Evolutionary conservation across 2,113 vertebrate genomes (phyloP), one percentile per base, ranked within the genome.

Genomic region (Carassius carassius): DNA sequence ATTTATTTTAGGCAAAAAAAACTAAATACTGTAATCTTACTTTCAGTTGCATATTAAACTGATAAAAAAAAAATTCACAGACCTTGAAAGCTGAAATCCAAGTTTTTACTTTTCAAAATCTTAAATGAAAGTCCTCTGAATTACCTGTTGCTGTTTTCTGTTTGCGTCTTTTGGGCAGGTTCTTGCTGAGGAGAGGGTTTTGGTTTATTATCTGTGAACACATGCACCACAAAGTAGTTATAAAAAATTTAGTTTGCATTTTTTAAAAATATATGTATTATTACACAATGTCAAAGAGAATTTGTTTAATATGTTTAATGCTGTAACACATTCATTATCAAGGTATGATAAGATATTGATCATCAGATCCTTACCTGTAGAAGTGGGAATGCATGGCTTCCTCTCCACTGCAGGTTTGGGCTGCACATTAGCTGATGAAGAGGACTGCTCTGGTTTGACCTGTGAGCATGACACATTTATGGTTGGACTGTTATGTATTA

Each of bases 141-240:
- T 83, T 83, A 85, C 13, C 82, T 13, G 76, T 87, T 41, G 75
- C 77, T 35, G 19, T 51, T 70, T 82, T 82, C 63, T n/a, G 63
- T 49, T 80, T 80, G 60, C 4, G 23, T 84, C 44, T 79, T 56
- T 67, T 62, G 47, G 23, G 44, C 29, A 83, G 13, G 21, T 67
- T 87, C 92, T 90, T 90, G 92, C 87, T 90, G 85, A 58, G 89
- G 83, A 51, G 58, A 84, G 69, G 84, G 65, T 63, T 86, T 81
- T 6, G 25, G 5, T 25, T 87, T 86, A 25, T 32, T 79, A 41
- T 83, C 90, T 81, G 83, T 44, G 62, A 86, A 54, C 78, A 81
- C 12, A 76, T 25, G 13, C 4, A 29, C 7, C 17, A 51, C 4
- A 67, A 14, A 4, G 2, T 19, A 21, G 16, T 69, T 81, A 2